These are phyloP conservation scores for Zaprionus ornatus DNA, from an alignment of 1,140 invertebrate genomes.

Conservation along the genomic window DNA sequence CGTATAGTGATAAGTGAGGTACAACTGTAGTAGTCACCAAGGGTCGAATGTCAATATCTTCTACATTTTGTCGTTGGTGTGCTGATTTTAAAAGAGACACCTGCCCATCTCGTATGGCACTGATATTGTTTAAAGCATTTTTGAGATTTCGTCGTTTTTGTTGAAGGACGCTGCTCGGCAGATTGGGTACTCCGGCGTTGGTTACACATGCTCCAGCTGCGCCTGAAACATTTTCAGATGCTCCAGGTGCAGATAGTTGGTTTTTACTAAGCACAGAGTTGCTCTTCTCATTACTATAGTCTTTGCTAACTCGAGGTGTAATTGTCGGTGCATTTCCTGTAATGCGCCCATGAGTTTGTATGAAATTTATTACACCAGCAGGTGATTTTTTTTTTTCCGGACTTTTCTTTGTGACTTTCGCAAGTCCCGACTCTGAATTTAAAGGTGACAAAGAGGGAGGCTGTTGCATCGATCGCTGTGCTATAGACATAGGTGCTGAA, in stretches of 20 bases:
- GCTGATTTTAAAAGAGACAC: constrained; percentile 71
- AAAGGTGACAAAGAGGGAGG: constrained; percentile 49
- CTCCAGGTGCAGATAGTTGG: background rate
- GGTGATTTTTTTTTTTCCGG: constrained; percentile 53
- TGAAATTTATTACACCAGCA: constrained; percentile 70
- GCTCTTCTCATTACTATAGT: background rate
- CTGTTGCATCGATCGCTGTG: constrained; percentile 65
- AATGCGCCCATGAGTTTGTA: constrained; percentile 67
- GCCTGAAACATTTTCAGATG: background rate
- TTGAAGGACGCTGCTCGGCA: constrained; percentile 62
- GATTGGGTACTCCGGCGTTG: constrained; percentile 40
- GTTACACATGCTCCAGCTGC: background rate
- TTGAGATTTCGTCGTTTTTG: constrained; percentile 76
- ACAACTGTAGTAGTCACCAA: constrained; percentile 62
- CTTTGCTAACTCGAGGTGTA: constrained; percentile 7
- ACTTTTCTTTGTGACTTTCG: constrained; percentile 26
- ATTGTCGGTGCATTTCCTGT: constrained; percentile 50
- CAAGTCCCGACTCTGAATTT: constrained; percentile 24
- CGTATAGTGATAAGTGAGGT: constrained; percentile 52
- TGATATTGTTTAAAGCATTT: constrained; percentile 69
- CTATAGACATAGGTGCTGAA: constrained; percentile 68
- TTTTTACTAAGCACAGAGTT: constrained; percentile 1
- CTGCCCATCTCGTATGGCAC: constrained; percentile 69
- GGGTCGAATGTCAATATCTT: constrained; percentile 38
- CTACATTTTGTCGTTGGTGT: constrained; percentile 30